phyloP scores from a whole-genome alignment of 2,797 vertebrate genomes.

The Paguma larvata region DNA sequence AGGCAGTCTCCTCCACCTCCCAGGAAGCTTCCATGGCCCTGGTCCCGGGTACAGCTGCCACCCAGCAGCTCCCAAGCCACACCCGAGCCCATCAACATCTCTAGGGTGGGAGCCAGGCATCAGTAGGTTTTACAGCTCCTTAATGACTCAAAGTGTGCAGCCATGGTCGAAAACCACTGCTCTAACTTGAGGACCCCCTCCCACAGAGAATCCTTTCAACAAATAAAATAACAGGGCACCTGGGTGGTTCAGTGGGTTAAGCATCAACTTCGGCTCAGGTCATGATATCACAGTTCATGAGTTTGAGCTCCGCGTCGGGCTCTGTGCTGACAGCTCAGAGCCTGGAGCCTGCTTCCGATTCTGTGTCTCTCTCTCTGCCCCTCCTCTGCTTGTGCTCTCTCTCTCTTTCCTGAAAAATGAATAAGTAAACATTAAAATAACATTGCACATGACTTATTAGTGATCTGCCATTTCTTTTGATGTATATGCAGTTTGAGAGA shows the following conservation, averaged over 20 bases:
- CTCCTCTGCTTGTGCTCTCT: no score
- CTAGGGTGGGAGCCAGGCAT: background rate
- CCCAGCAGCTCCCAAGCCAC: no score
- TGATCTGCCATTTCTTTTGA: background rate
- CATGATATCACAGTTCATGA: no score
- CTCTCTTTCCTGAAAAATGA: no score
- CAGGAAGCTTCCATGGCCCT: background rate
- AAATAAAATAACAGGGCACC: background rate
- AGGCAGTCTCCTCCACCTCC: background rate
- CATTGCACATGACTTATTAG: background rate
- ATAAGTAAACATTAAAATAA: background rate
- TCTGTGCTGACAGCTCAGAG: no score
- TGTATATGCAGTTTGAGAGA: background rate
- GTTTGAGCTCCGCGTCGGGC: no score
- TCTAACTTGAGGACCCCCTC: background rate
- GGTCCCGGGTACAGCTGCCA: background rate
- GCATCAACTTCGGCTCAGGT: no score
- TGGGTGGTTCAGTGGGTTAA: no score
- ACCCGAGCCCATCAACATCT: fast-evolving
- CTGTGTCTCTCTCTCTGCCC: no score
- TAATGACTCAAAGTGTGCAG: fast-evolving
- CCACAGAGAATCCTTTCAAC: background rate
- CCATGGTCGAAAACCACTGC: background rate
- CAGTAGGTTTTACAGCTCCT: background rate
- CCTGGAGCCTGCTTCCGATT: no score